phyloP scores from a whole-genome alignment of 2,888 invertebrate species.

The Sphaerophoria taeniata region DNA sequence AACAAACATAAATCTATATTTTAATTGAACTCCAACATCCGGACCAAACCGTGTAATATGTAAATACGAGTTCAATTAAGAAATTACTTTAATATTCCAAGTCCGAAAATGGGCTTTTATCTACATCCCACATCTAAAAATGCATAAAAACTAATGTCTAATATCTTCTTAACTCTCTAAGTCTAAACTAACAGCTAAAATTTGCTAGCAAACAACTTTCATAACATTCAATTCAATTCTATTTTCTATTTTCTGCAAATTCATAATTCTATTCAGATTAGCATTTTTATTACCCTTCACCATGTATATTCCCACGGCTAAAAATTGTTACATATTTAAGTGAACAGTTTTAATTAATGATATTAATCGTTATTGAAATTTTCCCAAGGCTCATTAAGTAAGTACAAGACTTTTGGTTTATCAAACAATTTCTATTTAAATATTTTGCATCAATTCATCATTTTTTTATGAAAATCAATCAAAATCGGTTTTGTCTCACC shows the following conservation, averaged over 20 bases:
- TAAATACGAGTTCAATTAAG: too few relatives aligned
- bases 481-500: conserved; percentile 4
- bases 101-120: too few relatives aligned
- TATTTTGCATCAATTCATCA: conserved; percentile 20
- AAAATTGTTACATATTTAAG: neutral
- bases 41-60: too few relatives aligned
- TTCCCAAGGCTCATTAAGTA: conserved; percentile 25
- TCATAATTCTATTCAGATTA: neutral
- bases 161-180: too few relatives aligned
- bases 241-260: neutral
- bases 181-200: too few relatives aligned
- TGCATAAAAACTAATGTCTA: too few relatives aligned
- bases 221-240: neutral
- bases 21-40: too few relatives aligned
- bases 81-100: too few relatives aligned
- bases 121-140: too few relatives aligned
- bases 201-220: neutral
- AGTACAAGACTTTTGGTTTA: neutral
- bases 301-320: conserved; percentile 1
- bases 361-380: neutral
- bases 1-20: too few relatives aligned
- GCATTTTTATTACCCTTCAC: neutral
- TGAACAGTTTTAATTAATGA: conserved; percentile 33
- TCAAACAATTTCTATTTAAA: neutral
- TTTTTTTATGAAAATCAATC: conserved; percentile 29